Evolutionary conservation across 2,797 vertebrate genomes (phyloP).

Genomic region (Oryzias sinensis): DNA sequence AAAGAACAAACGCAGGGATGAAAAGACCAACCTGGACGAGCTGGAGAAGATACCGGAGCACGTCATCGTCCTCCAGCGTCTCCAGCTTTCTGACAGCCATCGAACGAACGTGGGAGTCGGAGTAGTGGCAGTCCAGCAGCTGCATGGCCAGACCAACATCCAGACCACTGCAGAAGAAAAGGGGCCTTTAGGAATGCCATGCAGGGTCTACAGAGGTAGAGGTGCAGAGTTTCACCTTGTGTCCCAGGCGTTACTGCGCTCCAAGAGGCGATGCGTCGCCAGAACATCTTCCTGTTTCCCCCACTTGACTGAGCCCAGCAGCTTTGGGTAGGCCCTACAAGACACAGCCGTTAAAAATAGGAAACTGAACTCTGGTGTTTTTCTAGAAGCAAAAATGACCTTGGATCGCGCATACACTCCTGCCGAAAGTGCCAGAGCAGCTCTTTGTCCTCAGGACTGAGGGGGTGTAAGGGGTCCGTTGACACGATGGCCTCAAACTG

Average conservation of each 20-base stretch:
- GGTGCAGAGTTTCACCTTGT: conserved; percentile 63
- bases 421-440: conserved; percentile 97
- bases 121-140: conserved; percentile 95
- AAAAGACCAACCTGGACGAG: conserved; percentile 88
- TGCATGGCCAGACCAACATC: conserved; percentile 97
- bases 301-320: conserved; percentile 94
- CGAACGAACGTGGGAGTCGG: conserved; percentile 91
- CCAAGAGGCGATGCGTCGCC: conserved; percentile 87
- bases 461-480: conserved; percentile 92
- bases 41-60: conserved; percentile 94
- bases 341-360: neutral
- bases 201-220: neutral
- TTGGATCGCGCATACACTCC: conserved; percentile 92
- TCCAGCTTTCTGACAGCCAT: conserved; percentile 97
- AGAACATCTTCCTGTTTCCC: conserved; percentile 92
- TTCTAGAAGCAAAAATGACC: conserved; percentile 35
- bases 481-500: conserved; percentile 92
- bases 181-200: neutral
- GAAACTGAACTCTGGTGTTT: neutral
- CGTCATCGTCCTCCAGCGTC: conserved; percentile 90
- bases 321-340: conserved; percentile 90
- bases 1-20: no score
- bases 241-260: conserved; percentile 89
- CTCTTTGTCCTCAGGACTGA: conserved; percentile 96
- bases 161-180: conserved; percentile 70